Percentiles rank a stretch among this genome's conserved stretches.
phyloP scores from a whole-genome alignment of 2,797 vertebrate genomes.

The Manis pentadactyla region DNA sequence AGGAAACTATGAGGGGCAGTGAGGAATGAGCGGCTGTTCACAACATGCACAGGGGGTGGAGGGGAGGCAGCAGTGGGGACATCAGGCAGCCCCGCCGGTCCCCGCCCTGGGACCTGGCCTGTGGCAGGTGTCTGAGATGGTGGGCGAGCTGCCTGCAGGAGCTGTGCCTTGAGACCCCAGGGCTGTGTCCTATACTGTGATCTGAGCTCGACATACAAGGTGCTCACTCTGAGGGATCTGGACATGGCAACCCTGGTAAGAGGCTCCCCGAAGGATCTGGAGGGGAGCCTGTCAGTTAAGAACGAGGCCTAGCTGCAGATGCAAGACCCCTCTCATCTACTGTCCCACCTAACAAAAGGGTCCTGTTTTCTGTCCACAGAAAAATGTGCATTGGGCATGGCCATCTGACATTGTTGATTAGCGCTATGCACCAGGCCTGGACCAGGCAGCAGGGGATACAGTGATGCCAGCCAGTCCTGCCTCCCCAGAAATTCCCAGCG shows the following conservation, averaged over 20 bases:
- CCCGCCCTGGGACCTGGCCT: fast-evolving
- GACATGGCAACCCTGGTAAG: fast-evolving
- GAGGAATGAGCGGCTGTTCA: not conserved
- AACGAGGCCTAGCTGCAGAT: fast-evolving
- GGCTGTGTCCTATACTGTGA: fast-evolving
- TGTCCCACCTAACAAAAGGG: too few species aligned
- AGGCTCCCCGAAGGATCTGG: not conserved
- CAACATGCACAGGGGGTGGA: fast-evolving
- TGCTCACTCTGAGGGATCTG: not conserved
- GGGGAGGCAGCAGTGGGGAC: fast-evolving
- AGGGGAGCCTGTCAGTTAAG: fast-evolving
- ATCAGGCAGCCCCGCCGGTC: fast-evolving
- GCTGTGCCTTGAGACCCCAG: not conserved
- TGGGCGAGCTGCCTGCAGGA: not conserved
- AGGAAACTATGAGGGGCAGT: not conserved
- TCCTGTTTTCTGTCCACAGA: not conserved
- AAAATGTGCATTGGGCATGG: fast-evolving
- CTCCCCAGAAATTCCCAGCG: not conserved
- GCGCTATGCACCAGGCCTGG: fast-evolving
- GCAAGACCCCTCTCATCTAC: not conserved
- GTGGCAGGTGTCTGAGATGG: fast-evolving
- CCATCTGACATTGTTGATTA: fast-evolving
- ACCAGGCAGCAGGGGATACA: fast-evolving
- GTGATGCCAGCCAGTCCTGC: fast-evolving
- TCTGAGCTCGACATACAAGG: not conserved